Base-by-base conservation (phyloP, 1,140 invertebrate species). In the Triops cancriformis region DNA sequence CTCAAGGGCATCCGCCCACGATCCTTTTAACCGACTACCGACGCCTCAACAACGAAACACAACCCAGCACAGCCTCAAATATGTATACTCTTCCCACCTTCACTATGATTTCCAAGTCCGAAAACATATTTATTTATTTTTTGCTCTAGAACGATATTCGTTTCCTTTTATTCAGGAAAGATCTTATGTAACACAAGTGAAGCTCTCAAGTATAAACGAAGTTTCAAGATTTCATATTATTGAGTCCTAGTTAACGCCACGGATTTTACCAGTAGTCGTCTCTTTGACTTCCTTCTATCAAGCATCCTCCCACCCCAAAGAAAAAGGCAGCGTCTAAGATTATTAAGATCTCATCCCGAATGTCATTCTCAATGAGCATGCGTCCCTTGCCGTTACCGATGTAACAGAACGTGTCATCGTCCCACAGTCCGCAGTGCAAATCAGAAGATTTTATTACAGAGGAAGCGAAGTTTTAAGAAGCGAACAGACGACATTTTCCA, bases 1-100 rank as follows among this genome's bases (percentile, higher is more conserved):
- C 51, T 64, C 51, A 64, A 64, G 51, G 51, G 51, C 51, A 64
- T 64, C 51, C 51, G 51, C 51, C 51, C 51, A 64, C 51, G 51
- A n/a, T 64, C 51, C 51, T n/a, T 64, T 64, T 64, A 64, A 64
- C 51, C 14, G 7, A 64, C 14, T 5, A 23, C 51, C 14, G 51
- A 64, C 6, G 51, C 51, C 31, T 37, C 31, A 37, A 37, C 31
- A 37, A 7, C 31, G 31, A 37, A 37, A 37, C 7, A 4, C 31
- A 37, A 37, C 31, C 31, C 31, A 37, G 31, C 31, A 37, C 31
- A 7, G 2, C 31, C 31, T 37, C 31, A 37, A 7, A 37, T 37
- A 37, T 37, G 2, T 7, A 37, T 37, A 37, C 31, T 37, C 31
- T 37, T 37, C 31, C 31, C 31, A 37, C 31, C 31, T 37, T 37